A percentile compares a stretch with the other conserved stretches of the same genome.
Conservation (phyloP, 2,888 invertebrate species). For the Drosophila barbarae region DNA sequence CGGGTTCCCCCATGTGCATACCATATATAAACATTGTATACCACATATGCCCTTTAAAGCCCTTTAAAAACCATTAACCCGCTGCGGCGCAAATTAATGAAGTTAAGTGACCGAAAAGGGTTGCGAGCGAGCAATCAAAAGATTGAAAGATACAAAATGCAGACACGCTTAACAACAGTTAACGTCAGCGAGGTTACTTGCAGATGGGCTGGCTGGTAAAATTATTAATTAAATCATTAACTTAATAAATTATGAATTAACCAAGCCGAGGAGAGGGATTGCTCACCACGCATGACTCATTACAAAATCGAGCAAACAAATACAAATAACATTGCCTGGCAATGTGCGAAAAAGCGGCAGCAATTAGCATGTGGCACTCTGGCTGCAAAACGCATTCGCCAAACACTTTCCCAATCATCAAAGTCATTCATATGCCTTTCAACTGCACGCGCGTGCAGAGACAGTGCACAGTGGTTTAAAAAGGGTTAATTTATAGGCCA, state of each 20-base stretch:
- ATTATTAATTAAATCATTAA: constrained; percentile 70
- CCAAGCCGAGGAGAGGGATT: constrained; percentile 24
- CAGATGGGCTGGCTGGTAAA: constrained; percentile 53
- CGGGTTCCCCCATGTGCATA: constrained; percentile 14
- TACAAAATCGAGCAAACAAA: constrained; percentile 19
- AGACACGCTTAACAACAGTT: constrained; percentile 34
- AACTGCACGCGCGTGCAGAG: constrained; percentile 59
- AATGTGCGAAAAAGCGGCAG: constrained; percentile 69
- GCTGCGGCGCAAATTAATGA: constrained; percentile 57
- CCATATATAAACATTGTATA: constrained; percentile 9
- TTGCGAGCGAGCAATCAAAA: constrained; percentile 12
- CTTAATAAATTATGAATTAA: constrained; percentile 61
- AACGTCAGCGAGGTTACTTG: constrained; percentile 28
- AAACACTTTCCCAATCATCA: constrained; percentile 75
- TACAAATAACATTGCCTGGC: constrained; percentile 37
- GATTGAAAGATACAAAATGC: constrained; percentile 55
- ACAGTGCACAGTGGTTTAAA: not conserved
- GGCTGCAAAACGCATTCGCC: constrained; percentile 49
- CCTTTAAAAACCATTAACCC: constrained; percentile 69
- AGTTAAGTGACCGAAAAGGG: constrained; percentile 39
- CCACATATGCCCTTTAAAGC: constrained; percentile 64
- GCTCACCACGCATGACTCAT: constrained; percentile 57
- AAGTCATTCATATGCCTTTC: constrained; percentile 71
- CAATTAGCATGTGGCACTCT: constrained; percentile 62
- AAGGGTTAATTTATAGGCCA: not conserved